These are phyloP conservation scores for Oppia nitens DNA, from an alignment of 1,140 invertebrate genomes.

Conservation along the genomic window DNA sequence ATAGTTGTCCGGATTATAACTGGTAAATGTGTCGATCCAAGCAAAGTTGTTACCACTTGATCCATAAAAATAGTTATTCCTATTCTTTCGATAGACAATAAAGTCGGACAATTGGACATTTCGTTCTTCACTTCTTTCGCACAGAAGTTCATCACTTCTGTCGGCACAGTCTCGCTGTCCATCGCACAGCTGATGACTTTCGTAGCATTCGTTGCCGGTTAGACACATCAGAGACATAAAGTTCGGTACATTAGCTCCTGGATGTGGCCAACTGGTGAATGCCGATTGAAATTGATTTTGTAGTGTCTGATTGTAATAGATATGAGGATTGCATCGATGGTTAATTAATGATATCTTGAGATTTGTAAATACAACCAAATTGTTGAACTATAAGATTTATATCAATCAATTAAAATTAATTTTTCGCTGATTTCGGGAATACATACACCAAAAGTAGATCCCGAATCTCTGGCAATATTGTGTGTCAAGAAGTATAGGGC, in stretches of 20 bases:
- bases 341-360: constrained; percentile 22
- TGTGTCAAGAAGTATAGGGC: constrained; percentile 27
- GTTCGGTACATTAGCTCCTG: not conserved
- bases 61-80: constrained; percentile 29
- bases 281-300: not conserved
- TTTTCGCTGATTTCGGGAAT: not conserved
- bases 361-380: constrained; percentile 32
- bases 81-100: constrained; percentile 22
- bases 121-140: constrained; percentile 13
- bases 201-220: not conserved
- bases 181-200: not conserved
- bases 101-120: constrained; percentile 22
- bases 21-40: constrained; percentile 25
- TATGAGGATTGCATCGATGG: not conserved
- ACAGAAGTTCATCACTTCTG: not conserved
- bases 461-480: constrained; percentile 29
- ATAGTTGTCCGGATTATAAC: constrained; percentile 29
- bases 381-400: constrained; percentile 24
- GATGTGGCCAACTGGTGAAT: not conserved
- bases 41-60: constrained; percentile 31
- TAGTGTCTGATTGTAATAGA: not conserved
- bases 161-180: not conserved
- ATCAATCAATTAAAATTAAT: not conserved
- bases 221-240: not conserved
- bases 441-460: constrained; percentile 27